Conservation (phyloP, 2,797 vertebrate genomes). For the Gephyroberyx darwinii region DNA sequence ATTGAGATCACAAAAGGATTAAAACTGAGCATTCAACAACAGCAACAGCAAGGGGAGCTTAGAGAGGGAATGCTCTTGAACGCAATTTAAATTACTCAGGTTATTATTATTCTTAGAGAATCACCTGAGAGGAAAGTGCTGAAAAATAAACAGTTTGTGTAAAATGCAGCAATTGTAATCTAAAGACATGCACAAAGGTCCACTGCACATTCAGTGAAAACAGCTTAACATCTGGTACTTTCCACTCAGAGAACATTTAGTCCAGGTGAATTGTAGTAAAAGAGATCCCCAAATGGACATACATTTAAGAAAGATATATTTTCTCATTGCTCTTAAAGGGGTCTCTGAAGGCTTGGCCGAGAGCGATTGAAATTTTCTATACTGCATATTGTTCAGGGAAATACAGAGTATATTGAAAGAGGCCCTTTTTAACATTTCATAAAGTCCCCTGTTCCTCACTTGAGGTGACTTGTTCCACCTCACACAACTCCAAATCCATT, state of each 20-base stretch:
- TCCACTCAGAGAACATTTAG: conserved; percentile 21
- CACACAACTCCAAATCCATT: conserved; percentile 66
- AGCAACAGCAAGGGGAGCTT: conserved; percentile 43
- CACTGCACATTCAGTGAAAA: background rate
- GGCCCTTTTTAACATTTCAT: conserved; percentile 72
- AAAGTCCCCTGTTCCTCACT: conserved; percentile 62
- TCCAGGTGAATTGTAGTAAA: conserved; percentile 27
- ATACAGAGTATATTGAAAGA: conserved; percentile 56
- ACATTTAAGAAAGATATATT: conserved; percentile 41
- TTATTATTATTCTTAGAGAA: conserved; percentile 46
- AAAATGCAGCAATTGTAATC: conserved; percentile 21
- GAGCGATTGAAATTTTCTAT: conserved; percentile 49
- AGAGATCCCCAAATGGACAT: conserved; percentile 28
- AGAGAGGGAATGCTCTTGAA: conserved; percentile 34
- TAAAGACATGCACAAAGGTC: background rate
- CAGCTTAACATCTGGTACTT: conserved; percentile 17
- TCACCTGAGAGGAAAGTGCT: conserved; percentile 9
- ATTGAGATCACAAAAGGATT: conserved; percentile 61
- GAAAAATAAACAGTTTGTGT: conserved; percentile 16
- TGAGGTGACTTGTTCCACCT: conserved; percentile 65
- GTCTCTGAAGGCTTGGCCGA: conserved; percentile 40
- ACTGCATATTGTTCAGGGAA: conserved; percentile 58
- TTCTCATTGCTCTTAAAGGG: conserved; percentile 34
- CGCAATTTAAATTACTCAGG: conserved; percentile 24
- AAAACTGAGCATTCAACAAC: conserved; percentile 50